These are phyloP conservation scores for Drosophila kurseongensis DNA, from an alignment of 1,140 invertebrate species.

Conservation along the genomic window DNA sequence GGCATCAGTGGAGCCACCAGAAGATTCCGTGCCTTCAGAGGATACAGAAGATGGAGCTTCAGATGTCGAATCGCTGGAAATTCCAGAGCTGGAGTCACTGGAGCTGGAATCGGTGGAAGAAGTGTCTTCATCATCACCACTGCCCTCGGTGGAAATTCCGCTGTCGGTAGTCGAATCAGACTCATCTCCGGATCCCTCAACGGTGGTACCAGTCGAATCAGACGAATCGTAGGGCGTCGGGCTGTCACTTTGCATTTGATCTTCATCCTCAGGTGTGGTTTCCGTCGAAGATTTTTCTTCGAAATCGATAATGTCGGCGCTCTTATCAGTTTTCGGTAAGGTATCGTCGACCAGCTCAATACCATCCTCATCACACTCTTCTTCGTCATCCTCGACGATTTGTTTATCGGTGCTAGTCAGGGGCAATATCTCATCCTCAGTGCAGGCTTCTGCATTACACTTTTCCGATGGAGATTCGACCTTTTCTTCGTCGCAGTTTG, in stretches of 20 bases:
- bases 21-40: constrained; percentile 49
- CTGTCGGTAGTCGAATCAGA: constrained; percentile 62
- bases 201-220: constrained; percentile 61
- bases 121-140: constrained; percentile 58
- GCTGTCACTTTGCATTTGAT: constrained; percentile 88
- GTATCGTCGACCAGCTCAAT: constrained; percentile 49
- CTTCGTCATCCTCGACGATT: constrained; percentile 85
- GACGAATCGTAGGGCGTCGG: constrained; percentile 53
- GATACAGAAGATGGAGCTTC: constrained; percentile 23
- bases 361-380: constrained; percentile 85
- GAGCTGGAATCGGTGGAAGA: constrained; percentile 25
- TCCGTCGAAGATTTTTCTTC: constrained; percentile 69
- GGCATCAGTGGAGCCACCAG: constrained; percentile 20
- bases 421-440: constrained; percentile 89
- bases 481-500: constrained; percentile 88
- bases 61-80: constrained; percentile 35
- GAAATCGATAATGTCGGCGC: constrained; percentile 53
- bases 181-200: constrained; percentile 74
- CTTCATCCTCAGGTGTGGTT: constrained; percentile 84
- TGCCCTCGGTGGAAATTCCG: constrained; percentile 67
- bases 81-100: constrained; percentile 32
- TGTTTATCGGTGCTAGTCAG: constrained; percentile 86
- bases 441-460: constrained; percentile 91
- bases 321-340: constrained; percentile 45
- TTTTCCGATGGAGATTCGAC: constrained; percentile 89